Percentiles rank a stretch among this genome's conserved stretches.
These are phyloP conservation scores for Archips xylosteana DNA, from an alignment of 2,888 invertebrate genomes.

Conservation along the genomic window DNA sequence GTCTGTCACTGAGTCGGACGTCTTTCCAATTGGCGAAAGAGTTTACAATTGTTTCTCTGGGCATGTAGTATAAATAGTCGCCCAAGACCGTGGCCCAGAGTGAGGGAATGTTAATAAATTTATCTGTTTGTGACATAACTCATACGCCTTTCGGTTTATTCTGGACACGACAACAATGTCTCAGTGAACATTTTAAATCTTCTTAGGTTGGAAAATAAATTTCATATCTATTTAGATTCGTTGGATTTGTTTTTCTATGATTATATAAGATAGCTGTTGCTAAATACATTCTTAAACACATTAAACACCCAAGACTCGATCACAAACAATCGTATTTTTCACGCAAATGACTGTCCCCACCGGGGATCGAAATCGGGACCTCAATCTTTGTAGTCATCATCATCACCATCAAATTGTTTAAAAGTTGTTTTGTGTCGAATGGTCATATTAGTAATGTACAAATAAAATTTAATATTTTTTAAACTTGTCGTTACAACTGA, in stretches of 20 bases:
- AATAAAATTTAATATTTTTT: too few species aligned
- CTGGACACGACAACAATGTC: conserved; percentile 11
- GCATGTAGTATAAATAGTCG: conserved; percentile 65
- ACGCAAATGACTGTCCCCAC: too few species aligned
- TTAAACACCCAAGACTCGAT: too few species aligned
- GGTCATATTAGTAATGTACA: too few species aligned
- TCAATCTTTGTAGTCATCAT: too few species aligned
- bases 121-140: conserved; percentile 57
- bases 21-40: conserved; percentile 75
- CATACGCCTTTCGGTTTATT: conserved; percentile 51
- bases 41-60: conserved; percentile 68
- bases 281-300: too few species aligned
- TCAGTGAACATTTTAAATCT: neutral
- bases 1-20: conserved; percentile 65
- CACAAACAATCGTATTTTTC: too few species aligned
- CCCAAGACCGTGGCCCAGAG: conserved; percentile 63
- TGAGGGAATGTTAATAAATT: conserved; percentile 59
- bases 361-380: too few species aligned
- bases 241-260: neutral
- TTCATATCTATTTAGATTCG: neutral
- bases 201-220: neutral
- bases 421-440: too few species aligned
- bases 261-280: neutral
- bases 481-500: too few species aligned
- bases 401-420: too few species aligned